Base-by-base conservation (phyloP, 2,888 invertebrate genomes). In the Drosophila kuntzei region DNA sequence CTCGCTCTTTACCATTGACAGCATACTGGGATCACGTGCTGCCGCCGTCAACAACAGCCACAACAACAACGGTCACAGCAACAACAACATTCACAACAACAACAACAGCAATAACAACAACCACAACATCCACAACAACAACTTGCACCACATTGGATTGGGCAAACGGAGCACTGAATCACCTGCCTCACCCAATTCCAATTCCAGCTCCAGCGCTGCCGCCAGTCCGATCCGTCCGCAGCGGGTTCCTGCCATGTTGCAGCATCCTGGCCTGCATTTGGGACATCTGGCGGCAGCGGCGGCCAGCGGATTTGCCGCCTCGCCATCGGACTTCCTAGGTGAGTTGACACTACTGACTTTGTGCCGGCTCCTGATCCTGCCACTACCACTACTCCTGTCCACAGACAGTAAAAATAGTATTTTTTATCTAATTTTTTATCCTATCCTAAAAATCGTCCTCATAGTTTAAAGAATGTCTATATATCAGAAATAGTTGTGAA, bases 1-100 rank as follows among this genome's bases (percentile, higher is more conserved):
- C 20, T 95, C 95, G 5, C 93, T 96, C 71, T 97, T 97, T 92
- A 97, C 97, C 84, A 97, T 97, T 89, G 97, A 97, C 92, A 97
- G 96, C 93, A 96, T 97, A 86, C 93, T 97, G 91, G 96, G 96
- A 49, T 96, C 96, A 55, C 80, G 91, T 41, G 76, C 47, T 57
- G 77, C 29, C 64, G 51, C 63, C 66, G 71, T 59, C 39, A 74
- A 64, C 37, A 79, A 44, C 46, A 61, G 20, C 43, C 49, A 7
- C 64, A 46, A 37, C 64, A 70, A 39, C 32, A 74, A 60, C 41
- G 74, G 55, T 9, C 76, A 51, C 41, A 37, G 5, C 41, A 74
- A 55, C 43, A 72, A 60, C 32, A 76, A 49, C 50, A 44, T 34
- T 41, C 59, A 12, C 44, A 53, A 8, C 64, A 36, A 44, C 62